These are phyloP conservation scores for Peromyscus californicus DNA, from an alignment of 2,113 vertebrate genomes.

Conservation along the genomic window DNA sequence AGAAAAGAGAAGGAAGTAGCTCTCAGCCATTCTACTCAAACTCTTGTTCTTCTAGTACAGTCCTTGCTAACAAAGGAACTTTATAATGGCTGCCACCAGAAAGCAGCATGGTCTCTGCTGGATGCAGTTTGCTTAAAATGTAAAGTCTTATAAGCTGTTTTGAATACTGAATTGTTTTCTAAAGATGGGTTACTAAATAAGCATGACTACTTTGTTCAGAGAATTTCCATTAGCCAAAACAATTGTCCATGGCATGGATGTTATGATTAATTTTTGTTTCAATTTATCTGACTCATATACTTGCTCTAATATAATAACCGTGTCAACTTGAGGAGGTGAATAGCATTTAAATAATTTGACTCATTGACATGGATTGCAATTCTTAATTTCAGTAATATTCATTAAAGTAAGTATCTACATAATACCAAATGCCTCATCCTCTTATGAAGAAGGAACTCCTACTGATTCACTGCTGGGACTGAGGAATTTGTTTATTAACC, in stretches of 20 bases:
- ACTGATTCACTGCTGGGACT: neutral
- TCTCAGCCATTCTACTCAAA: neutral
- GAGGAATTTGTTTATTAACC: neutral
- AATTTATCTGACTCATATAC: neutral
- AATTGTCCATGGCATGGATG: neutral
- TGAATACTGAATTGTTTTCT: neutral
- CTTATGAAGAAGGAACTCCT: neutral
- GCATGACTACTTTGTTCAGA: fast-evolving
- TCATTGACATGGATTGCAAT: neutral
- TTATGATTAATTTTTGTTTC: neutral
- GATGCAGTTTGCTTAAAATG: neutral
- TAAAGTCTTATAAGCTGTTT: neutral
- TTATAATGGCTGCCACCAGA: neutral
- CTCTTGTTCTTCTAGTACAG: neutral
- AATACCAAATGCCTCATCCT: neutral
- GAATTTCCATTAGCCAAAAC: neutral
- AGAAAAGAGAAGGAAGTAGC: neutral
- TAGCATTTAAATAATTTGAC: neutral
- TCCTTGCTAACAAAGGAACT: neutral
- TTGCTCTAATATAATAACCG: neutral
- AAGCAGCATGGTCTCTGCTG: neutral
- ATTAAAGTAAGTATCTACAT: neutral
- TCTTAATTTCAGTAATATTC: neutral
- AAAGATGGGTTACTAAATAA: neutral
- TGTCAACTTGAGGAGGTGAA: neutral